Evolutionary conservation across 2,888 invertebrate genomes (phyloP).

Genomic region (Agrenia bidenticulata): DNA sequence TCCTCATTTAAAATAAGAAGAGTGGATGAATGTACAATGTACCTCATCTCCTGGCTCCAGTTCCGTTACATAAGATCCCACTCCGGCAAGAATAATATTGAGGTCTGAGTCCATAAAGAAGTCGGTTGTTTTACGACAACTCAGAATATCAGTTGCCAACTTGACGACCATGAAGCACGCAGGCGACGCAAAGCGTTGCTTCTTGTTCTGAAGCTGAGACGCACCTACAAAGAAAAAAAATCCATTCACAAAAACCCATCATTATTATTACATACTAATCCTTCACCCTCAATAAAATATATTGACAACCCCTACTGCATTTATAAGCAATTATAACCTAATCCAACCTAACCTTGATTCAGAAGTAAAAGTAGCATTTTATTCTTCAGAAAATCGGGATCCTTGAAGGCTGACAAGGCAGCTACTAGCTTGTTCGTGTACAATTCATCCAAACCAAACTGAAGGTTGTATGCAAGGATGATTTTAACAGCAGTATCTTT

Average conservation of each 20-base stretch:
- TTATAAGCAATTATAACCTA: neutral
- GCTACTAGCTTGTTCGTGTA: neutral
- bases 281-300: no score
- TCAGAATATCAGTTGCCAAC: neutral
- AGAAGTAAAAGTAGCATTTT: neutral
- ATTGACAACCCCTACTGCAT: neutral
- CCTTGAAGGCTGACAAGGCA: neutral
- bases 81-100: neutral
- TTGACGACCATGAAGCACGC: conserved; percentile 1
- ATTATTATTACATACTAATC: neutral
- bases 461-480: conserved; percentile 1
- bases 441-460: neutral
- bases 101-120: conserved; percentile 9
- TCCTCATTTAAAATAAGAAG: neutral
- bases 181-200: neutral
- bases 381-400: conserved; percentile 2
- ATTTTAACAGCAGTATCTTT: neutral
- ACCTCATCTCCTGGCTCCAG: conserved; percentile 10
- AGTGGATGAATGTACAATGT: neutral
- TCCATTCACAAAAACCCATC: neutral
- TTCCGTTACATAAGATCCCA: neutral
- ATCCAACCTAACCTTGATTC: neutral
- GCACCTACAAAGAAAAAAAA: neutral
- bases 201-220: neutral
- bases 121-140: neutral